Percentiles rank a stretch among this genome's conserved stretches.
phyloP scores from a whole-genome alignment of 2,888 invertebrate species.

The Drosophila nigricruria region DNA sequence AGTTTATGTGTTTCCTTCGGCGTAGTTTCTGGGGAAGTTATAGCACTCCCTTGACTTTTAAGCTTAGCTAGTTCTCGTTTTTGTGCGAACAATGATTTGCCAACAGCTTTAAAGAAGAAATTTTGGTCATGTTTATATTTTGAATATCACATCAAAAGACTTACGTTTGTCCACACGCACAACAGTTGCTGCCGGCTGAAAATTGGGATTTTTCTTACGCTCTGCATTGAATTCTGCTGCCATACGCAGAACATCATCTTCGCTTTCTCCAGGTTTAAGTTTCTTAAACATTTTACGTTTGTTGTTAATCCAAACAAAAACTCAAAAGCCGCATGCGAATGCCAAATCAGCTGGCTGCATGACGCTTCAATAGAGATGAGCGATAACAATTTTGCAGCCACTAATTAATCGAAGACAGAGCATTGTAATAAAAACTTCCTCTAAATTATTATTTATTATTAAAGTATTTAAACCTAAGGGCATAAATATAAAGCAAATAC shows the following conservation, averaged over 20 bases:
- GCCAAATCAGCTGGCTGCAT: slow-evolving; percentile 10
- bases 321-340: slow-evolving; percentile 21
- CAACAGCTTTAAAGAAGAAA: slow-evolving; percentile 56
- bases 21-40: background rate
- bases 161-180: slow-evolving; percentile 83
- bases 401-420: background rate
- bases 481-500: no score
- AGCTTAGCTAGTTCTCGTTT: slow-evolving; percentile 52
- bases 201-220: slow-evolving; percentile 86
- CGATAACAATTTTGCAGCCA: background rate
- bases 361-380: slow-evolving; percentile 17
- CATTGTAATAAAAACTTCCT: background rate
- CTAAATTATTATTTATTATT: background rate
- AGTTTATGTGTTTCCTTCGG: background rate
- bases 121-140: background rate
- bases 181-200: slow-evolving; percentile 88
- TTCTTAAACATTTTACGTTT: slow-evolving; percentile 83
- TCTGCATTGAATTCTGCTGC: slow-evolving; percentile 89
- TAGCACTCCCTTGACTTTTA: background rate
- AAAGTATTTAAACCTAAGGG: background rate
- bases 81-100: slow-evolving; percentile 83
- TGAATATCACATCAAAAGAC: background rate
- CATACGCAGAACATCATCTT: slow-evolving; percentile 90
- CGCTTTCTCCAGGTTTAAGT: slow-evolving; percentile 90
- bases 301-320: background rate